A percentile compares a stretch with the other conserved stretches of the same genome.
These are phyloP conservation scores for Caenorhabditis tropicalis DNA, from an alignment of 1,140 invertebrate species.

Conservation along the genomic window DNA sequence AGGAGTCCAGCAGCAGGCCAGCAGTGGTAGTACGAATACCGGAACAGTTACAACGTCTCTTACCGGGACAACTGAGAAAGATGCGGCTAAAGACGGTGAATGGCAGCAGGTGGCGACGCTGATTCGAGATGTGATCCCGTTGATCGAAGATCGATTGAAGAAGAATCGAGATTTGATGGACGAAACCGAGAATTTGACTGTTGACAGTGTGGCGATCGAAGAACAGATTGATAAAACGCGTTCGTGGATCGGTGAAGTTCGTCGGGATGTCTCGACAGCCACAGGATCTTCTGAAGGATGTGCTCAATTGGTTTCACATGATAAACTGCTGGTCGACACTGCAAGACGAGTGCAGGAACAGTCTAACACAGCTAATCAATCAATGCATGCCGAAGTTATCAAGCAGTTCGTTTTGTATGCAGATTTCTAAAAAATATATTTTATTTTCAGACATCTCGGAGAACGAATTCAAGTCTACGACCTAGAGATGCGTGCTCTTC, in stretches of 20 bases:
- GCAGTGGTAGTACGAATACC: background rate
- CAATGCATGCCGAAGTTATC: background rate
- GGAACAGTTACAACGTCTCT: background rate
- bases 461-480: background rate
- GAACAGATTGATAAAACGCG: background rate
- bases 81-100: background rate
- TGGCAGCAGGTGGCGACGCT: background rate
- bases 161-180: constrained; percentile 26
- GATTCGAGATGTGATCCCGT: background rate
- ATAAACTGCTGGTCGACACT: background rate
- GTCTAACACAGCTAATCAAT: background rate
- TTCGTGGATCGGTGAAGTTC: background rate
- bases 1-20: background rate
- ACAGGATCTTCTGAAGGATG: background rate
- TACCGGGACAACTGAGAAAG: background rate
- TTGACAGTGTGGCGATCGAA: background rate
- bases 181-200: background rate
- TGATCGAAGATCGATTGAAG: background rate
- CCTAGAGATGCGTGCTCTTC: background rate
- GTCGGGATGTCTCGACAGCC: background rate
- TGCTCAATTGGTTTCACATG: background rate
- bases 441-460: background rate
- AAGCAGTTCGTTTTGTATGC: background rate
- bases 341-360: background rate
- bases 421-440: background rate